Evolutionary conservation across 2,888 invertebrate species (phyloP).

Genomic region (Ophion costatus): DNA sequence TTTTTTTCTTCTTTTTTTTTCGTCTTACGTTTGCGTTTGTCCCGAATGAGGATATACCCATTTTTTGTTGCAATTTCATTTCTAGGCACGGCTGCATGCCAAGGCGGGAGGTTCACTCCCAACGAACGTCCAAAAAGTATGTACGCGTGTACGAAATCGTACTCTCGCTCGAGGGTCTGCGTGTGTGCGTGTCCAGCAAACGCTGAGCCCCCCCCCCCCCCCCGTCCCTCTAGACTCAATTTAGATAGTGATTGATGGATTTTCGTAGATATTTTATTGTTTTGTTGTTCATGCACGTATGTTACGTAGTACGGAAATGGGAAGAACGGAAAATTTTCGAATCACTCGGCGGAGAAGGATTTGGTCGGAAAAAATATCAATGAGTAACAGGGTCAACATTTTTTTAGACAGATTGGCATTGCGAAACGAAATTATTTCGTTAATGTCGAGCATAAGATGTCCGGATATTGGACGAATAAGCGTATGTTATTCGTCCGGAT

Average conservation of each 20-base stretch:
- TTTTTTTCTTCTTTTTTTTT: conserved; percentile 14
- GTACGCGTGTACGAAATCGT: conserved; percentile 67
- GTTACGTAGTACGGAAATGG: conserved; percentile 38
- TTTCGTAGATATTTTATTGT: conserved; percentile 35
- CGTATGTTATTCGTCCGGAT: too few relatives aligned
- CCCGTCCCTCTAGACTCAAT: conserved; percentile 10
- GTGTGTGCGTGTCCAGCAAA: conserved; percentile 59
- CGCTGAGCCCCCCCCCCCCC: conserved; percentile 13
- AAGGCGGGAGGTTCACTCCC: conserved; percentile 68
- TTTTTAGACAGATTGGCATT: too few relatives aligned
- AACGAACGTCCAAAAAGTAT: conserved; percentile 69
- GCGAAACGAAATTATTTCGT: too few relatives aligned
- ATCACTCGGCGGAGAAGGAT: background rate
- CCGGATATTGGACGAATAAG: too few relatives aligned
- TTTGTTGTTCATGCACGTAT: conserved; percentile 43
- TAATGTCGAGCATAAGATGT: too few relatives aligned
- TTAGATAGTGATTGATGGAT: conserved; percentile 38
- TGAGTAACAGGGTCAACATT: too few relatives aligned
- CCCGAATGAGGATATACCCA: conserved; percentile 49
- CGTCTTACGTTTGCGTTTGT: conserved; percentile 4
- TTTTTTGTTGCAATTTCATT: conserved; percentile 65
- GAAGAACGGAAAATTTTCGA: conserved; percentile 18
- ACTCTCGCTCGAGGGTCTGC: conserved; percentile 59
- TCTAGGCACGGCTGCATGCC: conserved; percentile 71
- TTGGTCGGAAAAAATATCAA: too few relatives aligned